Evolutionary conservation across 1,140 invertebrate genomes (phyloP).

Genomic region (Temnothorax longispinosus): DNA sequence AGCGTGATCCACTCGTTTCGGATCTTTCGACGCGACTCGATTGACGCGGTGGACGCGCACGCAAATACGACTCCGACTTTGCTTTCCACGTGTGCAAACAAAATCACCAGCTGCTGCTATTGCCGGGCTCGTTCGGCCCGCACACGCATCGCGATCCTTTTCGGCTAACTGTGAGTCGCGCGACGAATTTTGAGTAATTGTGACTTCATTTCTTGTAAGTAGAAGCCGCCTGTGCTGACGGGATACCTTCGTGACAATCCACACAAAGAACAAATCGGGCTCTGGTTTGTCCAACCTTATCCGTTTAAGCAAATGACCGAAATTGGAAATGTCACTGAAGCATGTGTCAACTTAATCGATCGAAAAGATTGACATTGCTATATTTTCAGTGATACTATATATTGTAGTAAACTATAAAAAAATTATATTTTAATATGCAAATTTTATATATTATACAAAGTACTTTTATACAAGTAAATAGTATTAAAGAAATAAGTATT

Average conservation of each 20-base stretch:
- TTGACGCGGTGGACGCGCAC: constrained; percentile 48
- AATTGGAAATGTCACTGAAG: constrained; percentile 4
- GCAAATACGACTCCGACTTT: constrained; percentile 34
- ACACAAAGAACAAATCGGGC: constrained; percentile 3
- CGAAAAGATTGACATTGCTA: neutral
- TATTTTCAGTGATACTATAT: neutral
- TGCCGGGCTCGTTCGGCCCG: neutral
- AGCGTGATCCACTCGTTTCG: constrained; percentile 55
- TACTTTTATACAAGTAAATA: neutral
- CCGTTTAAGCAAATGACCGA: constrained; percentile 17
- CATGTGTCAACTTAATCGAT: neutral
- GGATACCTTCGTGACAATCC: constrained; percentile 26
- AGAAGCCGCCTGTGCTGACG: constrained; percentile 6
- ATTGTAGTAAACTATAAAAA: neutral
- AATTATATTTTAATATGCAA: neutral
- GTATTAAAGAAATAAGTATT: neutral
- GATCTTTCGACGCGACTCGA: constrained; percentile 59
- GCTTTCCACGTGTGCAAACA: constrained; percentile 43
- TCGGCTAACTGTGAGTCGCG: neutral
- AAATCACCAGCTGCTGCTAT: constrained; percentile 46
- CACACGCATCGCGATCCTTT: constrained; percentile 6
- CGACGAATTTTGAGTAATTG: constrained; percentile 22
- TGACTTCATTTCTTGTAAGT: constrained; percentile 1
- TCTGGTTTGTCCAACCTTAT: constrained; percentile 18
- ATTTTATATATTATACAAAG: too few relatives aligned